Percentiles rank a stretch among this genome's conserved stretches.
phyloP scores from a whole-genome alignment of 2,113 vertebrate genomes.

The Tychaedon coryphoeus region DNA sequence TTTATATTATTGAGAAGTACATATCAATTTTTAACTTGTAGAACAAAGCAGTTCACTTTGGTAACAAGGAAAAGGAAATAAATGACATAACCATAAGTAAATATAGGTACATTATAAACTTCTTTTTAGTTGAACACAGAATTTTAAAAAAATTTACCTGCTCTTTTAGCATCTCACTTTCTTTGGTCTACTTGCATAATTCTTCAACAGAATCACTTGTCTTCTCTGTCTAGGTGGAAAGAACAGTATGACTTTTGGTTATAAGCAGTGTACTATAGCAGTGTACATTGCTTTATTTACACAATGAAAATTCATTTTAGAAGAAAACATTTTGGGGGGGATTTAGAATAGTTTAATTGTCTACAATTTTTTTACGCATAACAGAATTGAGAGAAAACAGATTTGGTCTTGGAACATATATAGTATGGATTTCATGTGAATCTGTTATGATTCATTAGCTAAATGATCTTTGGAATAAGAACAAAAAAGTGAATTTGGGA shows the following conservation, averaged over 20 bases:
- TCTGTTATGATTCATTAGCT: background rate
- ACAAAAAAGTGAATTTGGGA: background rate
- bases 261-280: background rate
- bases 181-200: background rate
- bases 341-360: background rate
- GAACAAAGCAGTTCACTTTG: background rate
- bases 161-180: background rate
- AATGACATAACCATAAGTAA: background rate
- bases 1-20: background rate
- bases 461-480: background rate
- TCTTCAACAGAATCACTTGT: background rate
- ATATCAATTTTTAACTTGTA: background rate
- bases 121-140: background rate
- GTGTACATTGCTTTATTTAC: background rate
- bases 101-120: background rate
- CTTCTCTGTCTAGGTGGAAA: background rate
- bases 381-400: background rate
- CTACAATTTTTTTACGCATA: background rate
- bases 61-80: background rate
- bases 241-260: background rate
- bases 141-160: background rate
- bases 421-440: background rate
- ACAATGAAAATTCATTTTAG: background rate
- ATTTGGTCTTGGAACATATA: background rate
- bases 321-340: accelerated